Base-by-base conservation (phyloP, 2,797 vertebrate genomes). In the Tauraco hartlaubi region DNA sequence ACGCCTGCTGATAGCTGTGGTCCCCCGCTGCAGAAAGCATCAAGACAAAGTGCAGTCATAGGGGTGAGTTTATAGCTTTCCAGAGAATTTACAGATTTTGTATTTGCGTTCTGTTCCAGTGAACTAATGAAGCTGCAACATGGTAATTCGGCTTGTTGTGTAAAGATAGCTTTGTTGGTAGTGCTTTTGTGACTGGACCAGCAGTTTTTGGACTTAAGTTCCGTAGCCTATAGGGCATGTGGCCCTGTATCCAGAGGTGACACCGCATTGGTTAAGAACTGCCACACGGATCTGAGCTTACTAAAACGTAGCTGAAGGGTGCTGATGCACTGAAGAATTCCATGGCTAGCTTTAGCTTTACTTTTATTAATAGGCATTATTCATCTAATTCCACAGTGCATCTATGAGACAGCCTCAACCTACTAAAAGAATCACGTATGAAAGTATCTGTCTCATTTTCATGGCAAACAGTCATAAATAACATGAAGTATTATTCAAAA, bases 71-170 rank as follows among this genome's bases (percentile, higher is more conserved):
- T 22, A 9, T 3, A 41, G 15, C 37, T 46, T 15, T 51, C 11
- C 41, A 5, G 22, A 5, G 12, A 18, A 25, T 3, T 3, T 35
- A 11, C 6, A 2, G 21, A 3, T 21, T 15, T 29, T 9, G 1
- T 26, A 37, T 10, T 0, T 22, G 29, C 12, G 4, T 9, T 77
- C 75, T 49, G 9, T 61, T 39, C 39, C 71, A 37, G 43, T 69
- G 48, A 86, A 35, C n/a, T 69, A n/a, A 29, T 21, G 33, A 56
- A 69, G 29, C 63, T 46, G 8, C 15, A 22, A 3, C 48, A 11
- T 8, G 11, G 5, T 20, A 7, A 5, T n/a, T n/a, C 1, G 1
- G 35, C 26, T 39, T 18, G 5, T 18, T 41, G 5, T 56, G 43
- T 22, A 16, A 48, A 26, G 25, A 31, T 9, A 18, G 21, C 4